phyloP scores from a whole-genome alignment of 2,113 vertebrate genomes.

The Columba livia region DNA sequence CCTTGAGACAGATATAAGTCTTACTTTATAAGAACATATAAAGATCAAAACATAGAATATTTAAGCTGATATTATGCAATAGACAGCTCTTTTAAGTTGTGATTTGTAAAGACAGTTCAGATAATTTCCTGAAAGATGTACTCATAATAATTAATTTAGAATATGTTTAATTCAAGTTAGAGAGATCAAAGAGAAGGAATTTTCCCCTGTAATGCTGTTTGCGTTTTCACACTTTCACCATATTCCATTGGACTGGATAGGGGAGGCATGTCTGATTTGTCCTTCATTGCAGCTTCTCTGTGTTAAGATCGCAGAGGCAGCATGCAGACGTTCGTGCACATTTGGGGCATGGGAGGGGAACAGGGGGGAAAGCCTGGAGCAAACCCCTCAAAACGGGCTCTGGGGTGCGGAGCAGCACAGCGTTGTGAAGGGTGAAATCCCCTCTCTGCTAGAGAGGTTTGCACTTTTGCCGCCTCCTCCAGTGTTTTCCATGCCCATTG shows the following conservation, averaged over 20 bases:
- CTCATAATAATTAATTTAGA: conserved; percentile 58
- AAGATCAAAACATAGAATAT: not conserved
- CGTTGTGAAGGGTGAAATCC: accelerated
- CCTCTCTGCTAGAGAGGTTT: not conserved
- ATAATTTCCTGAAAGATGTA: conserved; percentile 44
- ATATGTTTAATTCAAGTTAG: conserved; percentile 60
- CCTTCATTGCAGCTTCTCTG: not conserved
- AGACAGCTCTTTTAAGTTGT: conserved; percentile 11
- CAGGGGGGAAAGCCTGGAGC: not conserved
- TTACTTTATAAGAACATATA: not conserved
- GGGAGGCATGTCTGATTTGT: not conserved
- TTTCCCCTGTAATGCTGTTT: not conserved
- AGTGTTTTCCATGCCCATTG: accelerated
- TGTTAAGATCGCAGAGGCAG: not conserved
- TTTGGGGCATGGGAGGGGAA: not conserved
- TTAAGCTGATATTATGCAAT: conserved; percentile 12
- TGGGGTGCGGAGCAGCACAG: not conserved
- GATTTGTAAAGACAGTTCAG: conserved; percentile 43
- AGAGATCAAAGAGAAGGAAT: conserved; percentile 50
- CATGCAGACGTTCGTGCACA: not conserved
- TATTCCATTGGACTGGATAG: not conserved
- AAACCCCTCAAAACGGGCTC: not conserved
- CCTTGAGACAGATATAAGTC: not conserved
- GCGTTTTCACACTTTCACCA: not conserved
- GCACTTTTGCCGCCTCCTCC: accelerated